These are phyloP conservation scores for Pteria penguin DNA, from an alignment of 2,888 invertebrate species.

Conservation along the genomic window DNA sequence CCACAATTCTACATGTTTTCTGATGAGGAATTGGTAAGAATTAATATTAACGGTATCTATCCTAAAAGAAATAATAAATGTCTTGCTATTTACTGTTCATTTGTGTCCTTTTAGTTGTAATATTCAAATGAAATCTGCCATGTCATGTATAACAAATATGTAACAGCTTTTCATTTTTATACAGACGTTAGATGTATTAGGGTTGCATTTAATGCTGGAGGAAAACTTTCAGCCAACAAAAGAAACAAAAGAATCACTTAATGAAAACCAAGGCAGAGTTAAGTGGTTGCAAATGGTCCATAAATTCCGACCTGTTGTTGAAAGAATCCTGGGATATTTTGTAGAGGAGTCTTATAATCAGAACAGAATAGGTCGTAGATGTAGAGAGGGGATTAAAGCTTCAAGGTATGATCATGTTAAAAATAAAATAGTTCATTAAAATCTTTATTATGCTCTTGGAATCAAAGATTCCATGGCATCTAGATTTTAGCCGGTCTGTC, in stretches of 20 bases:
- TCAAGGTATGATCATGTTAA: constrained; percentile 13
- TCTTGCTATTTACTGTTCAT: too few species aligned
- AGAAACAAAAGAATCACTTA: constrained; percentile 41
- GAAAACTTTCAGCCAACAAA: constrained; percentile 42
- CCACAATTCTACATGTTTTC: constrained; percentile 49
- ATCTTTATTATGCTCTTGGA: too few species aligned
- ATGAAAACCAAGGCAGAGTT: constrained; percentile 37
- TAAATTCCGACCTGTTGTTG: constrained; percentile 48
- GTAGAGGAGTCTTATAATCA: constrained; percentile 2
- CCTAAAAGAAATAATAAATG: too few species aligned
- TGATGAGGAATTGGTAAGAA: constrained; percentile 61
- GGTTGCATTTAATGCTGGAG: constrained; percentile 48
- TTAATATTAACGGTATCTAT: too few species aligned
- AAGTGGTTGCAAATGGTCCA: constrained; percentile 53
- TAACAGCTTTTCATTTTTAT: constrained; percentile 4
- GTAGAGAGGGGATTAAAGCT: constrained; percentile 22
- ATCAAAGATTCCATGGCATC: too few species aligned
- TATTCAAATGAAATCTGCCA: too few species aligned
- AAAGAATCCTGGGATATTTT: constrained; percentile 45
- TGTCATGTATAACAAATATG: too few species aligned
- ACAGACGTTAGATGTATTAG: constrained; percentile 56
- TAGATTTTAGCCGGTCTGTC: too few species aligned
- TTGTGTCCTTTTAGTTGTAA: too few species aligned
- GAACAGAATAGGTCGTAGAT: constrained; percentile 31
- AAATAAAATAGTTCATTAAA: neutral